Evolutionary conservation across 2,797 vertebrate species (phyloP).

Genomic region (Sarcoramphus papa): DNA sequence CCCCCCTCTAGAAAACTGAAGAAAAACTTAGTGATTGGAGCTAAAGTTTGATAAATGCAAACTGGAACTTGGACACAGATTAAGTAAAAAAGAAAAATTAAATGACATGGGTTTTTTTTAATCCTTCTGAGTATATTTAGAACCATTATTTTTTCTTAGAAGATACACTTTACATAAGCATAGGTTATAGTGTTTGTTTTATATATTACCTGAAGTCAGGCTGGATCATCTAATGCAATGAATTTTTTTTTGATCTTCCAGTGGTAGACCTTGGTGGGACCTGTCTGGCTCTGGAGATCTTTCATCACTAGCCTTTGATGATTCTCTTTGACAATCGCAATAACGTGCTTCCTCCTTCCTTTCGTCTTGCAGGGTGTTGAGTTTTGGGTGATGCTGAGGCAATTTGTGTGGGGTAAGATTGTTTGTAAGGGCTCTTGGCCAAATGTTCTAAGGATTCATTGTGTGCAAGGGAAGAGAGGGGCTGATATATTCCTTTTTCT

Average conservation of each 20-base stretch:
- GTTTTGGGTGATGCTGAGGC: neutral
- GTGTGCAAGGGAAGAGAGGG: neutral
- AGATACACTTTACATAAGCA: neutral
- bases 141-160: neutral
- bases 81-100: neutral
- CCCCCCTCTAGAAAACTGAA: neutral
- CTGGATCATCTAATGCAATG: neutral
- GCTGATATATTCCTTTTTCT: neutral
- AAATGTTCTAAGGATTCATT: neutral
- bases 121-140: neutral
- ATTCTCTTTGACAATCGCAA: accelerated
- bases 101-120: neutral
- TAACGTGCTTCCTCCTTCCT: neutral
- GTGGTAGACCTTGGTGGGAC: neutral
- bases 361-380: neutral
- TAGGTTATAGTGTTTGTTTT: neutral
- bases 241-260: neutral
- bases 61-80: neutral
- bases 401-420: neutral
- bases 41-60: neutral
- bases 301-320: neutral
- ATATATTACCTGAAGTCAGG: neutral
- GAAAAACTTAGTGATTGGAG: neutral
- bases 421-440: neutral
- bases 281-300: neutral